phyloP scores from a whole-genome alignment of 2,113 vertebrate genomes.

The Onychorhynchus coronatus region DNA sequence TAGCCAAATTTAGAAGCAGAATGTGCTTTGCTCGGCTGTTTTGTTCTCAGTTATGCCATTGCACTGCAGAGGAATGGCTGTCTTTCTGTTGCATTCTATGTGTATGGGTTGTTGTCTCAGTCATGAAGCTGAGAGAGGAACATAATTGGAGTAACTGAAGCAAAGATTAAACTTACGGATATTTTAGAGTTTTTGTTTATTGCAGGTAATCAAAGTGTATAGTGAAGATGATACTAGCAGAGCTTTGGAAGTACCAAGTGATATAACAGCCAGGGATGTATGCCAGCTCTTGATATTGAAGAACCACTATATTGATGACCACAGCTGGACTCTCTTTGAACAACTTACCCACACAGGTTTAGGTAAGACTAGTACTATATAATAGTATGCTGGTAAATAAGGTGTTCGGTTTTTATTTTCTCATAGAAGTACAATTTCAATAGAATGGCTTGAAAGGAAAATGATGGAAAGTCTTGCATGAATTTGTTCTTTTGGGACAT shows the following conservation, averaged over 20 bases:
- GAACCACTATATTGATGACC: conserved; percentile 92
- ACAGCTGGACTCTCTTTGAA: conserved; percentile 95
- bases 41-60: background rate
- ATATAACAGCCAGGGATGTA: conserved; percentile 89
- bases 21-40: background rate
- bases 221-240: conserved; percentile 93
- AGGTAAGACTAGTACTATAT: conserved; percentile 72
- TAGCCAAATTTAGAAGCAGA: background rate
- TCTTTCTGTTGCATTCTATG: background rate
- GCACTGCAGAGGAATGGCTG: background rate
- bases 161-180: background rate
- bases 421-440: background rate
- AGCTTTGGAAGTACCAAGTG: conserved; percentile 90
- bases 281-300: conserved; percentile 93
- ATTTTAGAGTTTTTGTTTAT: conserved; percentile 16
- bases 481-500: background rate
- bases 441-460: background rate
- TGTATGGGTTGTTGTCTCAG: background rate
- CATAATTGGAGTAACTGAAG: background rate
- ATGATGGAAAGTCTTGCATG: background rate
- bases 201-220: conserved; percentile 95
- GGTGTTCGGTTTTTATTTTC: background rate
- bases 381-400: background rate
- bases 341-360: conserved; percentile 80
- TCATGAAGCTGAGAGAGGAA: background rate